Percentiles rank a stretch among this genome's conserved stretches.
These are phyloP conservation scores for Alviniconcha marisindica DNA, from an alignment of 1,140 invertebrate species.

Conservation along the genomic window DNA sequence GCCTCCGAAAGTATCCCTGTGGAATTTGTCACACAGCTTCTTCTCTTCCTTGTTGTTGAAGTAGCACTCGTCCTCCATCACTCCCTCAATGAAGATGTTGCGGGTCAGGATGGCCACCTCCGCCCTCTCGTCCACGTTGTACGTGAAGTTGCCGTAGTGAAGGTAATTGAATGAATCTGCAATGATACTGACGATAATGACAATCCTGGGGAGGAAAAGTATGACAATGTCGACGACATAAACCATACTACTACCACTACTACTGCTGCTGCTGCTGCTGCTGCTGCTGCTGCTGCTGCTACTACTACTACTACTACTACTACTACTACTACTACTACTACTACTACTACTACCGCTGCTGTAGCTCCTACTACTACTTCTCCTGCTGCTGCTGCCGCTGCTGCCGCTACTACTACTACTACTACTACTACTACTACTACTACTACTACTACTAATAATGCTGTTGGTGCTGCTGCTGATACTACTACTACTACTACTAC, in stretches of 20 bases:
- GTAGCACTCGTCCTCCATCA: conserved; percentile 47
- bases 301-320: conserved; percentile 16
- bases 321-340: conserved; percentile 6
- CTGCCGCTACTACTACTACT: conserved; percentile 11
- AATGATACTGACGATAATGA: too few species aligned
- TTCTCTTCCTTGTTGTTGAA: conserved; percentile 19
- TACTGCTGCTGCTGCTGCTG: neutral
- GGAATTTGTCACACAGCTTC: conserved; percentile 41
- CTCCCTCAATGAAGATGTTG: conserved; percentile 55
- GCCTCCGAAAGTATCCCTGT: conserved; percentile 56
- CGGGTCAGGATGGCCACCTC: conserved; percentile 56
- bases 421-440: conserved; percentile 16
- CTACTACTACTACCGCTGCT: conserved; percentile 7
- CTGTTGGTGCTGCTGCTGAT: too few species aligned
- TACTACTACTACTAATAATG: too few species aligned
- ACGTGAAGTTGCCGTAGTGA: conserved; percentile 42
- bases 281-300: conserved; percentile 6
- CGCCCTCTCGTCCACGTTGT: conserved; percentile 56
- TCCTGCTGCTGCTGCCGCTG: neutral
- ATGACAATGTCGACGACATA: too few species aligned
- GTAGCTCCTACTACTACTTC: neutral
- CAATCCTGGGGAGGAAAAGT: too few species aligned
- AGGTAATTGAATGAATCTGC: neutral
- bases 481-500: conserved; percentile 19
- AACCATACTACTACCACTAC: conserved; percentile 14